These are phyloP conservation scores for Himalopsyche tibetana DNA, from an alignment of 2,888 invertebrate species.

Conservation along the genomic window DNA sequence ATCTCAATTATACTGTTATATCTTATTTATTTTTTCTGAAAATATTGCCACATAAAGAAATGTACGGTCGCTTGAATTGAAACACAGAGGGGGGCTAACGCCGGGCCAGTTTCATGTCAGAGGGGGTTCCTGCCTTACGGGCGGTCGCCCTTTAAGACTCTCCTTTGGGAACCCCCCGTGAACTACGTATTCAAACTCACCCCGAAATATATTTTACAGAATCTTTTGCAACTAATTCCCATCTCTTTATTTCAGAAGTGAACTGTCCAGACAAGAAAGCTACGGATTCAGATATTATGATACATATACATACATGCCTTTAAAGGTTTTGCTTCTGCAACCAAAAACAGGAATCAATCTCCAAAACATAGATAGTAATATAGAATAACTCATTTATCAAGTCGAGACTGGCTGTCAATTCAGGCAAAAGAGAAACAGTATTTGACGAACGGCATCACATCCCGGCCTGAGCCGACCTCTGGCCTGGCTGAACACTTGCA, in stretches of 20 bases:
- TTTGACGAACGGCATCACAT: conserved; percentile 18
- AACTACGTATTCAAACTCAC: background rate
- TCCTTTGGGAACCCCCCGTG: conserved; percentile 39
- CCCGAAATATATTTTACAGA: background rate
- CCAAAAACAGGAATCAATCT: too few species aligned
- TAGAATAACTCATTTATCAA: too few species aligned
- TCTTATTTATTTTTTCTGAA: conserved; percentile 5
- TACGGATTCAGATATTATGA: too few species aligned
- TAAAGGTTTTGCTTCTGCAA: too few species aligned
- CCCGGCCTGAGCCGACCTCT: conserved; percentile 47
- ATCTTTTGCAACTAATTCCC: too few species aligned
- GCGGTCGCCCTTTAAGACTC: background rate
- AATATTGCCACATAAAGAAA: conserved; percentile 44
- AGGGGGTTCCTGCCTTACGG: conserved; percentile 10
- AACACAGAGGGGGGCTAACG: conserved; percentile 25
- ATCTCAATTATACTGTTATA: background rate
- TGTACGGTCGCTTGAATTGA: conserved; percentile 44
- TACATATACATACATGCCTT: too few species aligned
- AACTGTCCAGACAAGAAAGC: too few species aligned
- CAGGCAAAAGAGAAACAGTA: background rate
- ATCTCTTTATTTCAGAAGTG: too few species aligned
- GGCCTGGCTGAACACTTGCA: conserved; percentile 61
- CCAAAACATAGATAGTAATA: too few species aligned
- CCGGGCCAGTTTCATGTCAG: conserved; percentile 10
- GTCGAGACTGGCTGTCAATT: too few species aligned